Base-by-base conservation (phyloP, 2,888 invertebrate species). In the Eristalinus sepulchralis region DNA sequence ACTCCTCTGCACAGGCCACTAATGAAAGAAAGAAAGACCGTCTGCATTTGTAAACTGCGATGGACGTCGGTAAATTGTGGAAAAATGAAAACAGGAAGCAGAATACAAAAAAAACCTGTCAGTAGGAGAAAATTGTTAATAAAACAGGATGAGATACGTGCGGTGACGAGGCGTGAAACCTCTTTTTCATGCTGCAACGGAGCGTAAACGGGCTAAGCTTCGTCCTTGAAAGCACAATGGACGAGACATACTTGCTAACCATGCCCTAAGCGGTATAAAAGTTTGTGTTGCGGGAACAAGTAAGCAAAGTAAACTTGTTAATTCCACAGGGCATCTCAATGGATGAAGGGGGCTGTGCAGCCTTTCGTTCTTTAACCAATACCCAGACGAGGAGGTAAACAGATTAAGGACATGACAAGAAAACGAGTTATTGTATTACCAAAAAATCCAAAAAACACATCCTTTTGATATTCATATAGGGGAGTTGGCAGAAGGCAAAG, bases 121-220 rank as follows among this genome's bases (percentile, higher is more conserved):
- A n/a, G 63, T 57, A 22, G 68, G 70, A 70, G 75, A 68, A 77
- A 81, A 72, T 77, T 82, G 60, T 81, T 85, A 77, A 77, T 85
- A 85, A 85, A 82, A 64, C 64, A 70, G 68, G 53, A 81, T 72
- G 85, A 68, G 68, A 36, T 77, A 85, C 76, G 77, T 85, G 81
- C 81, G 60, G 73, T 78, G 81, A 82, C 81, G 68, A 73, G 81
- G 72, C 77, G 77, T 85, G 53, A 81, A 81, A 66, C 72, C 72
- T 55, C 53, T 77, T 53, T 60, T 57, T 10, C 2, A 2, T 55
- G 22, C 55, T 22, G 55, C 2, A 55, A 10, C n/a, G 64, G 36
- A 83, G 64, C 64, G 39, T 13, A 67, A 5, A 55, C 20, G 13
- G 22, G 17, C 11, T 20, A 2, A 33, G 62, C 34, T 36, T 34